Evolutionary conservation across 2,888 invertebrate species (phyloP).

Genomic region (Cerceris rybyensis): DNA sequence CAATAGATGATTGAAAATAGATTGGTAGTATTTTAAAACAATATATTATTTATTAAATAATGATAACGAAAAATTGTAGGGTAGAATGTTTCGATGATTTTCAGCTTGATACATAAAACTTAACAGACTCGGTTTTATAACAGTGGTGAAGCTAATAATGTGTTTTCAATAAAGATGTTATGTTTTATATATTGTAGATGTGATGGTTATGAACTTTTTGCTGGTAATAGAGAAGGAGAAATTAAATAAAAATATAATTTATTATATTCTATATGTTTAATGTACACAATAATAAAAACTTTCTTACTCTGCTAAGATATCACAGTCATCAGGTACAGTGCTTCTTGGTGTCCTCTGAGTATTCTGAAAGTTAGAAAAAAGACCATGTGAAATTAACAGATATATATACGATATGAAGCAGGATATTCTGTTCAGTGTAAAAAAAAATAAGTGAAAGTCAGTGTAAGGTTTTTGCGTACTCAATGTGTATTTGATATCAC

Average conservation of each 20-base stretch:
- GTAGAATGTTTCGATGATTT: too few relatives aligned
- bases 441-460: slow-evolving; percentile 70
- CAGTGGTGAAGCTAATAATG: too few relatives aligned
- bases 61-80: too few relatives aligned
- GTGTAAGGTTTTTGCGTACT: slow-evolving; percentile 70
- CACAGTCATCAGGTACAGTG: slow-evolving; percentile 79
- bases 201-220: background rate
- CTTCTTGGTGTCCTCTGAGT: slow-evolving; percentile 64
- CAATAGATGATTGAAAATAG: background rate
- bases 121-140: too few relatives aligned
- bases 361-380: slow-evolving; percentile 76
- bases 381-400: slow-evolving; percentile 37
- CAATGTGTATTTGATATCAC: slow-evolving; percentile 75
- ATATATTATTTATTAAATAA: too few relatives aligned
- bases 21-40: too few relatives aligned
- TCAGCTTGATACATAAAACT: too few relatives aligned
- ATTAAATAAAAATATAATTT: slow-evolving; percentile 52
- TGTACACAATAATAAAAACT: slow-evolving; percentile 47
- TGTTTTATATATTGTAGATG: background rate
- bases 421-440: slow-evolving; percentile 41
- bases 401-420: slow-evolving; percentile 4
- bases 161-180: too few relatives aligned
- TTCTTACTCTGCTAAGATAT: slow-evolving; percentile 66
- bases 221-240: background rate
- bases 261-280: slow-evolving; percentile 30